phyloP scores from a whole-genome alignment of 2,113 vertebrate species.

The Anhinga rufa region DNA sequence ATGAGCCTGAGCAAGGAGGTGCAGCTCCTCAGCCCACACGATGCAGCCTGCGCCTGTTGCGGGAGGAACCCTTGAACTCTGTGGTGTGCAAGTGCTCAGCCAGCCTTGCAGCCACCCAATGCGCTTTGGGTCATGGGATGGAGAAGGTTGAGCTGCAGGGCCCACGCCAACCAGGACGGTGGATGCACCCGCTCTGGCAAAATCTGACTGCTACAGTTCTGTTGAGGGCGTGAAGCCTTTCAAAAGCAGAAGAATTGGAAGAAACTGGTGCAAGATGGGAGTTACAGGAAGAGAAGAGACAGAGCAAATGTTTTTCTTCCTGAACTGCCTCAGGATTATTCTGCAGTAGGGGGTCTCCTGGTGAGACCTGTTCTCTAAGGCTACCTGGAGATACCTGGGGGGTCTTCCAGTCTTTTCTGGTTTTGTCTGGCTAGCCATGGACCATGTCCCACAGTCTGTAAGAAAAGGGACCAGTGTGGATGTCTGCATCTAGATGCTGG shows the following conservation, averaged over 20 bases:
- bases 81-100: neutral
- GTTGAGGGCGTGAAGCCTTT: neutral
- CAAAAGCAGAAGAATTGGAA: neutral
- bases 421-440: neutral
- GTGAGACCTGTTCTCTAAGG: neutral
- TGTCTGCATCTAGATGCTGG: neutral
- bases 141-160: neutral
- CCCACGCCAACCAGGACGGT: neutral
- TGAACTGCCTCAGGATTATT: neutral
- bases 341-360: neutral
- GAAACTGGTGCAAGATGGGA: neutral
- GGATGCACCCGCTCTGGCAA: neutral
- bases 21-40: neutral
- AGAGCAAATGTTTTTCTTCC: neutral
- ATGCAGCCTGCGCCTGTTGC: rapidly evolving
- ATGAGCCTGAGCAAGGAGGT: neutral
- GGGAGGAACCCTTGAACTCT: neutral
- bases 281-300: neutral
- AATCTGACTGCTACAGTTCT: neutral
- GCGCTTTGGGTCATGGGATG: neutral
- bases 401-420: neutral
- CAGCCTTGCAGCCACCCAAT: neutral
- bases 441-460: neutral
- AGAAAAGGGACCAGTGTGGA: neutral
- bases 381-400: neutral